phyloP scores from a whole-genome alignment of 2,113 vertebrate genomes.

The Neolamprologus hecqui region DNA sequence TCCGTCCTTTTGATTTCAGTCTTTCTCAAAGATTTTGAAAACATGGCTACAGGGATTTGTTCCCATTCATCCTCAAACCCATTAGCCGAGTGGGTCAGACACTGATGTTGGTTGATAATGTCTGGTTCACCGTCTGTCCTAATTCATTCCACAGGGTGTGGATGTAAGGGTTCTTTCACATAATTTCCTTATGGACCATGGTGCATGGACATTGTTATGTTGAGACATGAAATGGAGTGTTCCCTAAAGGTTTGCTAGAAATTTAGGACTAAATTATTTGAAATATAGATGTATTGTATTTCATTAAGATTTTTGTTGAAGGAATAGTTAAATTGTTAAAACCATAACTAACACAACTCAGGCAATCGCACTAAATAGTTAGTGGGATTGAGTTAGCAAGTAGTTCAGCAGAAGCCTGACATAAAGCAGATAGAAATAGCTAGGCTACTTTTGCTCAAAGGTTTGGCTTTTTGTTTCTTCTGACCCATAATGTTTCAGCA shows the following conservation, averaged over 20 bases:
- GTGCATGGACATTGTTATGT: background rate
- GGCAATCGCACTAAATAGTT: background rate
- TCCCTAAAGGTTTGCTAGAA: background rate
- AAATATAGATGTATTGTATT: background rate
- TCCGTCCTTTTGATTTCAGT: background rate
- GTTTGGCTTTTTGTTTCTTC: background rate
- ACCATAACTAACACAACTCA: background rate
- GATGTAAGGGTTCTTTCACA: background rate
- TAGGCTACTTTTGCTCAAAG: background rate
- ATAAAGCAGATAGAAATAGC: background rate
- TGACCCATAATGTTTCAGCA: background rate
- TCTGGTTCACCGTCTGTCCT: background rate
- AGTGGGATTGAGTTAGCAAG: background rate
- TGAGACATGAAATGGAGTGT: background rate
- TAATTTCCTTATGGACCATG: background rate
- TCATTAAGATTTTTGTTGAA: background rate
- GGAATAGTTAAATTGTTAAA: background rate
- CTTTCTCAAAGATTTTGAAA: background rate
- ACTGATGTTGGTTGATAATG: background rate
- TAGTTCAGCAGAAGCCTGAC: background rate
- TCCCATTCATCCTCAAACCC: background rate
- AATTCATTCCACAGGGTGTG: background rate
- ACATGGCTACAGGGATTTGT: background rate
- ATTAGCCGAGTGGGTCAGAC: background rate
- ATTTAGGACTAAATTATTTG: background rate